Percentiles rank a stretch among this genome's conserved stretches.
These are phyloP conservation scores for Eupsilia transversa DNA, from an alignment of 2,888 invertebrate genomes.

Conservation along the genomic window DNA sequence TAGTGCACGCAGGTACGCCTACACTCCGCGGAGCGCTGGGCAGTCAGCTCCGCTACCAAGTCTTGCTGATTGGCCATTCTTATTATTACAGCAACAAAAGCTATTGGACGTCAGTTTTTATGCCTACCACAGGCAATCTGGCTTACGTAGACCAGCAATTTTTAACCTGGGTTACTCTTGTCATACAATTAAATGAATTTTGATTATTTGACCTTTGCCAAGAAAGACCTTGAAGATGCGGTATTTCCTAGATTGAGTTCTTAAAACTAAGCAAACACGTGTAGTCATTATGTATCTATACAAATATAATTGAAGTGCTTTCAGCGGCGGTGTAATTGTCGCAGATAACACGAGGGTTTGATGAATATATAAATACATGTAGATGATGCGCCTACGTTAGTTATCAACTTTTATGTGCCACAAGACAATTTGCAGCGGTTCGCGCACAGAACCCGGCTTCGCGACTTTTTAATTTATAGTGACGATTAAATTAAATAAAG, in stretches of 20 bases:
- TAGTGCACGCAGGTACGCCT: not conserved
- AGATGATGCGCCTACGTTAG: slow-evolving; percentile 4
- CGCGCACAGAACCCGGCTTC: not conserved
- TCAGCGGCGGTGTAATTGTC: slow-evolving; percentile 42
- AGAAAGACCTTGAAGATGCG: slow-evolving; percentile 32
- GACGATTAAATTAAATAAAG: slow-evolving; percentile 2
- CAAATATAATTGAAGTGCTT: slow-evolving; percentile 59
- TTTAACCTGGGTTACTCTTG: not conserved
- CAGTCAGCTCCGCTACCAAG: not conserved
- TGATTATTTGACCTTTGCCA: not conserved
- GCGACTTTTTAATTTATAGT: slow-evolving; percentile 8
- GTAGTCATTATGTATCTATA: slow-evolving; percentile 30
- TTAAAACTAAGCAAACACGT: slow-evolving; percentile 40
- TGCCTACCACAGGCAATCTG: not conserved
- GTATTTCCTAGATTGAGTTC: slow-evolving; percentile 41
- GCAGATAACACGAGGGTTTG: slow-evolving; percentile 50
- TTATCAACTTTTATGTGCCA: slow-evolving; percentile 27
- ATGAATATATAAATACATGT: slow-evolving; percentile 56
- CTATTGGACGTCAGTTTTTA: too few relatives aligned
- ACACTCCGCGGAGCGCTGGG: not conserved
- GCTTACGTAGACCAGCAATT: too few relatives aligned
- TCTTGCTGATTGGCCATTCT: not conserved
- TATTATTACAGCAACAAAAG: not conserved
- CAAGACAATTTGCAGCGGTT: not conserved
- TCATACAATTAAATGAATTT: not conserved